Percentiles rank a stretch among this genome's conserved stretches.
phyloP scores from a whole-genome alignment of 2,888 invertebrate genomes.

The Ellobium chinense region DNA sequence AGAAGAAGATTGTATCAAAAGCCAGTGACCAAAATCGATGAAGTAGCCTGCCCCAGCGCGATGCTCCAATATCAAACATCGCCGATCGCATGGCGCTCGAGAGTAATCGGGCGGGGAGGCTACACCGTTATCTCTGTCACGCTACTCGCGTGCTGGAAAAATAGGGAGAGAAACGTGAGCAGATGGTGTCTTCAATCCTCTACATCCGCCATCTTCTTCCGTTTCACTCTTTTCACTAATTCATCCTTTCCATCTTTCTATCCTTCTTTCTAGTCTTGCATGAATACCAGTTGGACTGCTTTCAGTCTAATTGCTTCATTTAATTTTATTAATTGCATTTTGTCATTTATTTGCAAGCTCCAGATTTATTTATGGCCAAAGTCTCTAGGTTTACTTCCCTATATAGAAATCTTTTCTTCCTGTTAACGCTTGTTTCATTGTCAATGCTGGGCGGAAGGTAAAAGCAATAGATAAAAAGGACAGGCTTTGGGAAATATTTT shows the following conservation, averaged over 20 bases:
- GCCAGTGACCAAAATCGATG: not conserved
- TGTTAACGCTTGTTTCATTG: too few relatives aligned
- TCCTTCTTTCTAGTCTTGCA: not conserved
- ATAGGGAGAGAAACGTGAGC: not conserved
- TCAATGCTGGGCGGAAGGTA: too few relatives aligned
- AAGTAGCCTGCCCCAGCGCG: not conserved
- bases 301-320: too few relatives aligned
- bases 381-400: too few relatives aligned
- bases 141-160: not conserved
- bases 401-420: too few relatives aligned
- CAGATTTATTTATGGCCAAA: too few relatives aligned
- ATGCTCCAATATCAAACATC: not conserved
- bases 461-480: too few relatives aligned
- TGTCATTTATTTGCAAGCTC: too few relatives aligned
- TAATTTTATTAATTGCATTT: too few relatives aligned
- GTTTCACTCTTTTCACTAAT: not conserved
- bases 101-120: conserved; percentile 5
- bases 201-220: not conserved
- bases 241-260: not conserved
- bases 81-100: not conserved
- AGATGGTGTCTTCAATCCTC: not conserved
- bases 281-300: too few relatives aligned
- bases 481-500: too few relatives aligned
- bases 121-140: not conserved
- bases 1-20: conserved; percentile 6